phyloP scores from a whole-genome alignment of 1,140 invertebrate genomes.

The Trichogramma pretiosum region DNA sequence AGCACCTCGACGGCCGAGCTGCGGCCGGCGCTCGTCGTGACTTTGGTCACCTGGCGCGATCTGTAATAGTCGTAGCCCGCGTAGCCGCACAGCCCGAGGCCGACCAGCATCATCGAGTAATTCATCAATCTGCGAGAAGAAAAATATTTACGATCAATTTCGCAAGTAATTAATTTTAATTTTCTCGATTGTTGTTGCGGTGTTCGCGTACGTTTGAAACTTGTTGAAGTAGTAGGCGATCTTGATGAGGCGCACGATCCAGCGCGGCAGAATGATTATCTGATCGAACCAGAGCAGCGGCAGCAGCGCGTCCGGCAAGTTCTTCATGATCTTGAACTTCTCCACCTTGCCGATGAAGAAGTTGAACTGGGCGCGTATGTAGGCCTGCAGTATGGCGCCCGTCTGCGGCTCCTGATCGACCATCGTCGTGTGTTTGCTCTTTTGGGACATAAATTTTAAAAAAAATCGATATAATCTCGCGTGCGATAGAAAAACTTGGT shows the following conservation, averaged over 20 bases:
- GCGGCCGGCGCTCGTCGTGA: too few species aligned
- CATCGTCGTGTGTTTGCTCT: constrained; percentile 61
- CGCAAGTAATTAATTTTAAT: too few species aligned
- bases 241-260: not conserved
- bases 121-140: not conserved
- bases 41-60: not conserved
- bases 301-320: constrained; percentile 50
- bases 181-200: too few species aligned
- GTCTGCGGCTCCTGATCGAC: constrained; percentile 69
- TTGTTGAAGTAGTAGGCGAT: not conserved
- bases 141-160: too few species aligned
- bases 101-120: not conserved
- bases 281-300: constrained; percentile 70
- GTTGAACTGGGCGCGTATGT: constrained; percentile 63
- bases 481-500: too few species aligned
- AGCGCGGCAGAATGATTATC: not conserved
- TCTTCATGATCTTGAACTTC: constrained; percentile 56
- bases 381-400: constrained; percentile 57
- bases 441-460: too few species aligned
- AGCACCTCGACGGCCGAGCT: too few species aligned
- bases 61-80: not conserved
- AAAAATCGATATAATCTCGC: too few species aligned
- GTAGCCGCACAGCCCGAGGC: not conserved
- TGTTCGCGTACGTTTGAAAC: too few species aligned
- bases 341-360: constrained; percentile 52